Conservation (phyloP, 2,888 invertebrate genomes). For the Exephanes ischioxanthus region DNA sequence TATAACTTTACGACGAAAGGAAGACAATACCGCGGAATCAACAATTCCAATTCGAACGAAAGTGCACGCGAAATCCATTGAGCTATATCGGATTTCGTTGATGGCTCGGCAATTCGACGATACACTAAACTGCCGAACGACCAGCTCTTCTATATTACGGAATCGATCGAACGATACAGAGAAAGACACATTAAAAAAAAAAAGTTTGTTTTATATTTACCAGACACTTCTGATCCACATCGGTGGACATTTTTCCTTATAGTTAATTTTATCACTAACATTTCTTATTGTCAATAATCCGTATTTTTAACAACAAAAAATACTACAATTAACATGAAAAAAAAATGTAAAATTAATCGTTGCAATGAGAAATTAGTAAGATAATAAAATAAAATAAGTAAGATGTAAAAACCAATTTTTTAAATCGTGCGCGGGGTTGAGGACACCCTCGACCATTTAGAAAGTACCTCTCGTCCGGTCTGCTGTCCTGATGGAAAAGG, state of each 20-base stretch:
- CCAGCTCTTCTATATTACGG: too few relatives aligned
- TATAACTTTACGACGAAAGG: too few relatives aligned
- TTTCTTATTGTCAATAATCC: background rate
- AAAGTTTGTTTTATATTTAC: too few relatives aligned
- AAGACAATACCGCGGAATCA: background rate
- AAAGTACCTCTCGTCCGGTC: slow-evolving; percentile 65
- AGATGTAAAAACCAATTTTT: too few relatives aligned
- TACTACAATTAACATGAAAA: background rate
- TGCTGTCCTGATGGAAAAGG: slow-evolving; percentile 78
- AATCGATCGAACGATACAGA: too few relatives aligned
- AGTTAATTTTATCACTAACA: too few relatives aligned
- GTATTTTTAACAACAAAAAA: background rate
- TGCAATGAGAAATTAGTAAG: background rate
- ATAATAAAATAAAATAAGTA: background rate
- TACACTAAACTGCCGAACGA: too few relatives aligned
- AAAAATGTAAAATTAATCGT: background rate
- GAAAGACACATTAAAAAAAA: too few relatives aligned
- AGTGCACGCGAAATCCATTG: background rate
- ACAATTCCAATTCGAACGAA: background rate
- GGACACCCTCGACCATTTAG: slow-evolving; percentile 53
- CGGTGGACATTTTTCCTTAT: too few relatives aligned
- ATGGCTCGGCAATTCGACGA: too few relatives aligned
- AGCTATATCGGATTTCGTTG: background rate
- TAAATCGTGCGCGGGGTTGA: background rate
- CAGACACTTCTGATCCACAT: too few relatives aligned